Evolutionary conservation across 1,140 invertebrate species (phyloP).

Genomic region (Trachymyrmex cornetzi): DNA sequence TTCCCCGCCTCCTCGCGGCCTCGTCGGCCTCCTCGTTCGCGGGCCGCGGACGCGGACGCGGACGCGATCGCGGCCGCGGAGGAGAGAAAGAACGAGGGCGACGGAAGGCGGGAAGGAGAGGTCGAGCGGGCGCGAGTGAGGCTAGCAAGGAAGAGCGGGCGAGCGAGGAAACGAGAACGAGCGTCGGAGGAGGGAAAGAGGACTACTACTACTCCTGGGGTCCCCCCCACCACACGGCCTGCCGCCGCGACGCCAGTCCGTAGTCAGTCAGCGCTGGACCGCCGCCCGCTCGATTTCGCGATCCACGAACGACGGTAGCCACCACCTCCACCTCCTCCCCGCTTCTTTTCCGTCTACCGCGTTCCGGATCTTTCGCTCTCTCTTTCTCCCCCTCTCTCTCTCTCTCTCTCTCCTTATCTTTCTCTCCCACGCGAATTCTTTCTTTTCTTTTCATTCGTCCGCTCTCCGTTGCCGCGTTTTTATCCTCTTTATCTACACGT

Average conservation of each 20-base stretch:
- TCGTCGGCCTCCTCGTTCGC: slow-evolving; percentile 48
- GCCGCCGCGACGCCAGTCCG: slow-evolving; percentile 84
- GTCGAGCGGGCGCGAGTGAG: slow-evolving; percentile 46
- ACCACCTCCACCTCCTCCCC: slow-evolving; percentile 71
- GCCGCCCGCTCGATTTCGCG: slow-evolving; percentile 85
- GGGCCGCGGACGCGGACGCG: slow-evolving; percentile 25
- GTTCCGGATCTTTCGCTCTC: slow-evolving; percentile 17
- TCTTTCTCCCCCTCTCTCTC: background rate
- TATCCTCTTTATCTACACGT: slow-evolving; percentile 6
- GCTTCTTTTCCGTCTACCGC: slow-evolving; percentile 70
- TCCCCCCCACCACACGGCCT: slow-evolving; percentile 83
- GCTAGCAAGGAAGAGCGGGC: slow-evolving; percentile 71
- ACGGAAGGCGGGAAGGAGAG: slow-evolving; percentile 58
- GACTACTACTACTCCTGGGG: slow-evolving; percentile 77
- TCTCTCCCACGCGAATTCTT: background rate
- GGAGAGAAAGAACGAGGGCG: slow-evolving; percentile 56
- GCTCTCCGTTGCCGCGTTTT: background rate
- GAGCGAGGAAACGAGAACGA: slow-evolving; percentile 76
- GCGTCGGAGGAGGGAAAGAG: slow-evolving; percentile 73
- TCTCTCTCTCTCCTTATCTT: background rate
- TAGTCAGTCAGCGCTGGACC: slow-evolving; percentile 87
- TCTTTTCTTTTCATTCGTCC: slow-evolving; percentile 15
- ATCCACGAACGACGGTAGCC: slow-evolving; percentile 79
- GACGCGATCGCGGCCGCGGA: slow-evolving; percentile 41
- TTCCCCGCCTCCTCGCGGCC: background rate